phyloP scores from a whole-genome alignment of 2,113 vertebrate species.

The Callipepla squamata region DNA sequence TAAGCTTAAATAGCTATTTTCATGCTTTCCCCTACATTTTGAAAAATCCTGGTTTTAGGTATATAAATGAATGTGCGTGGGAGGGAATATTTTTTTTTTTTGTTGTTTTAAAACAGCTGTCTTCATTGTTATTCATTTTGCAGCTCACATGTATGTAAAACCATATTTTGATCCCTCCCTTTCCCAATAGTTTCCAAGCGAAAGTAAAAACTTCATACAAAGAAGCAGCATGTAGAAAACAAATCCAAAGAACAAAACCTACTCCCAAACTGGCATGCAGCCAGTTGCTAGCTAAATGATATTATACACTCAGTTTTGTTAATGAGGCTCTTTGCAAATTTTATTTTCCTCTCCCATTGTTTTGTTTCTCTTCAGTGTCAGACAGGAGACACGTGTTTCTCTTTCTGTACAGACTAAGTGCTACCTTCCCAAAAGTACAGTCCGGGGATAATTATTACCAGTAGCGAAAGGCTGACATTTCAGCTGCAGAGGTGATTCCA shows the following conservation, averaged over 20 bases:
- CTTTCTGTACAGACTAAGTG: background rate
- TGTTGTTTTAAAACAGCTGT: background rate
- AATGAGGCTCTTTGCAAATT: background rate
- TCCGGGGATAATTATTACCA: background rate
- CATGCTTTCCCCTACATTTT: background rate
- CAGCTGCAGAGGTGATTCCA: rapidly evolving
- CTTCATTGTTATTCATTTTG: background rate
- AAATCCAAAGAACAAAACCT: background rate
- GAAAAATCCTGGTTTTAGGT: background rate
- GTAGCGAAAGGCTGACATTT: background rate
- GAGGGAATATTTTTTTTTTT: background rate
- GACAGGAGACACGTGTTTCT: background rate
- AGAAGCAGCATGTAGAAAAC: background rate
- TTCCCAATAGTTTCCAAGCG: constrained; percentile 9
- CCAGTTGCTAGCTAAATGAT: background rate
- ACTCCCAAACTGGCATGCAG: background rate
- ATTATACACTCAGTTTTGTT: background rate
- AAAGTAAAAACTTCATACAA: background rate
- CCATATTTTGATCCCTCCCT: background rate
- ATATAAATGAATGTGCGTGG: background rate
- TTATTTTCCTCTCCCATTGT: background rate
- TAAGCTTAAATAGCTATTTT: constrained; percentile 23
- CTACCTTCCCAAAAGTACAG: background rate
- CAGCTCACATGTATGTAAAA: background rate
- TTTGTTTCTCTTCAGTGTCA: background rate